Evolutionary conservation across 1,140 invertebrate species (phyloP), one percentile per base, ranked within the genome.

Genomic region (Caenorhabditis briggsae): DNA sequence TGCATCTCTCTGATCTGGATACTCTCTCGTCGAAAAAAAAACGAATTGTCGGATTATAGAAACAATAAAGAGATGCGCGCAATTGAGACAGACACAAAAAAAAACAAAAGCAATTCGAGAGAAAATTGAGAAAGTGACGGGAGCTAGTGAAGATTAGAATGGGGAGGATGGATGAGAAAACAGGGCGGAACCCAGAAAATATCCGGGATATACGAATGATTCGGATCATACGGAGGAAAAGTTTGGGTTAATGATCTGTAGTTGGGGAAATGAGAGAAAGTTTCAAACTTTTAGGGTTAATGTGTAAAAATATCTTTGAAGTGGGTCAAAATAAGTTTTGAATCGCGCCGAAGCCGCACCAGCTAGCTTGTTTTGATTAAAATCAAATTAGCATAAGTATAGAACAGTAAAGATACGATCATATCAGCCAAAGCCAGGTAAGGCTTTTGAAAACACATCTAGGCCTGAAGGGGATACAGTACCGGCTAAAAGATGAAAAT

Each of bases 41-140:
- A 78, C 70, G n/a, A 78, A 78, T 78, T 78, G 70, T 46, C 46
- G 70, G 46, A 78, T 78, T 50, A 50, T 53, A 50, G 70, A 78
- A 78, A 78, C 70, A 78, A 78, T 78, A 70, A 70, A 70, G n/a
- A 53, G 33, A 46, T 70, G 64, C 70, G 70, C 70, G 46, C 11
- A 70, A 46, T 12, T 18, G 18, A 23, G 58, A 25, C 20, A 64
- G 33, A 33, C 11, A 64, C 0, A 7, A 0, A 33, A 33, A 25
- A 8, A 46, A 70, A 70, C 43, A 70, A 70, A 70, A 70, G 16
- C 20, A 43, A 70, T 11, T 46, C 14, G 64, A n/a, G 64, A 46
- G n/a, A 16, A 25, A 9, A 25, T 14, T 25, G 14, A 25, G 64
- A 70, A 70, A 70, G 64, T 46, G 64, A 70, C 41, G 43, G 46